Conservation (phyloP, 2,797 vertebrate genomes). For the Ctenopoma kingsleyae region DNA sequence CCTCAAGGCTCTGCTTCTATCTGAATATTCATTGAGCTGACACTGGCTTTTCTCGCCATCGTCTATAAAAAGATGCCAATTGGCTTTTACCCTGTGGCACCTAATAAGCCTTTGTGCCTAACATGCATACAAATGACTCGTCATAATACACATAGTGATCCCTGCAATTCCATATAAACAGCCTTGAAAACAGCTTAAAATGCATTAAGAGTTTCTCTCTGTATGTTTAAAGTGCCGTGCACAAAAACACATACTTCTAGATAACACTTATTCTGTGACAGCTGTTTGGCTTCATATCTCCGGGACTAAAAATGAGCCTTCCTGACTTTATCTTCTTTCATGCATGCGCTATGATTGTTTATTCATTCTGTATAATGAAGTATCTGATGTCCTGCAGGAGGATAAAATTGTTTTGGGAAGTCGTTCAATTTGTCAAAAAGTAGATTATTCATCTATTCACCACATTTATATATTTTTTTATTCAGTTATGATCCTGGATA, state of each 20-base stretch:
- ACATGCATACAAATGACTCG: constrained; percentile 59
- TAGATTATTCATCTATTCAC: constrained; percentile 35
- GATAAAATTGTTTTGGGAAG: constrained; percentile 31
- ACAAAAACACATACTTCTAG: constrained; percentile 17
- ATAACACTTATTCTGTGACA: constrained; percentile 22
- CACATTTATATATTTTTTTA: constrained; percentile 30
- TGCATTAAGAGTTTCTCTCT: constrained; percentile 13
- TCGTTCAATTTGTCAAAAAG: constrained; percentile 31
- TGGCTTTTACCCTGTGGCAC: constrained; percentile 75
- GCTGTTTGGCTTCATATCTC: constrained; percentile 28
- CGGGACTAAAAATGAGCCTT: constrained; percentile 29
- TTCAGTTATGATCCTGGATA: constrained; percentile 13
- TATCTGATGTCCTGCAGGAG: constrained; percentile 35
- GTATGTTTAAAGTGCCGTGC: constrained; percentile 13
- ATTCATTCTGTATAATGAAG: constrained; percentile 46
- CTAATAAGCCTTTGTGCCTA: constrained; percentile 64
- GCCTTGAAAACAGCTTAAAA: constrained; percentile 24
- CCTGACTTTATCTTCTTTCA: constrained; percentile 40
- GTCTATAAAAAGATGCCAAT: constrained; percentile 73
- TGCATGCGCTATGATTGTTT: constrained; percentile 35
- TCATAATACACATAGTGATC: constrained; percentile 8
- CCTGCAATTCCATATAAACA: constrained; percentile 8
- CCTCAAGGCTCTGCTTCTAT: constrained; percentile 71
- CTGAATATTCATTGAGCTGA: constrained; percentile 82
- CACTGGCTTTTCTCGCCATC: constrained; percentile 65